These are phyloP conservation scores for Larimichthys polyactis DNA, from an alignment of 2,113 vertebrate species.

Conservation along the genomic window DNA sequence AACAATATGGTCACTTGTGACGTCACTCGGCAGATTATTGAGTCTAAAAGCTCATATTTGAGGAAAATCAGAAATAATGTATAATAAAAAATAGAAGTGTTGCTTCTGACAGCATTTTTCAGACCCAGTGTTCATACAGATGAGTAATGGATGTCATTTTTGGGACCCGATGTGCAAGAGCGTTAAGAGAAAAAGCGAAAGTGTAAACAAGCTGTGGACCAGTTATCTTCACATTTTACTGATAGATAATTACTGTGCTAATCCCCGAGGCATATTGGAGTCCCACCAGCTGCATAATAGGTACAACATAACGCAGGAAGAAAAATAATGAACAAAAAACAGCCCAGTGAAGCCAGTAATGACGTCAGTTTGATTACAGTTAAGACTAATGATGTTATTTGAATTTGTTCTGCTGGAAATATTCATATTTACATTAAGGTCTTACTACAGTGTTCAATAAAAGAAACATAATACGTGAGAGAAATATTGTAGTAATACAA, in stretches of 20 bases:
- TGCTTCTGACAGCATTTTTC: neutral
- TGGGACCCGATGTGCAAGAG: neutral
- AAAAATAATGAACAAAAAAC: slow-evolving; percentile 7
- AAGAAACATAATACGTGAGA: neutral
- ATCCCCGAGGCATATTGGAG: slow-evolving; percentile 12
- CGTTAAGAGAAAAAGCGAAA: neutral
- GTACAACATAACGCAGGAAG: slow-evolving; percentile 9
- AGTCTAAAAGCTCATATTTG: slow-evolving; percentile 15
- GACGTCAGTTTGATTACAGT: slow-evolving; percentile 25
- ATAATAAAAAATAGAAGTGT: neutral
- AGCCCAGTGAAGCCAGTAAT: slow-evolving; percentile 1
- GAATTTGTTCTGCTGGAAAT: neutral
- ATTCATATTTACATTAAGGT: neutral
- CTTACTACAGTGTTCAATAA: neutral
- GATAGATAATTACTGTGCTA: slow-evolving; percentile 46
- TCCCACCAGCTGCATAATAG: slow-evolving; percentile 30
- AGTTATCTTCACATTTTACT: slow-evolving; percentile 34
- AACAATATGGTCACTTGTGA: slow-evolving; percentile 21
- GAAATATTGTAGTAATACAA: neutral
- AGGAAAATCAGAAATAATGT: neutral
- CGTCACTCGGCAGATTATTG: slow-evolving; percentile 27
- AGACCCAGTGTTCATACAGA: neutral
- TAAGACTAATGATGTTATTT: neutral
- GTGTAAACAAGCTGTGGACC: neutral
- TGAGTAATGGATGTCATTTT: neutral